These are phyloP conservation scores for Sebastes iracundus DNA, from an alignment of 2,797 vertebrate species.

Conservation along the genomic window DNA sequence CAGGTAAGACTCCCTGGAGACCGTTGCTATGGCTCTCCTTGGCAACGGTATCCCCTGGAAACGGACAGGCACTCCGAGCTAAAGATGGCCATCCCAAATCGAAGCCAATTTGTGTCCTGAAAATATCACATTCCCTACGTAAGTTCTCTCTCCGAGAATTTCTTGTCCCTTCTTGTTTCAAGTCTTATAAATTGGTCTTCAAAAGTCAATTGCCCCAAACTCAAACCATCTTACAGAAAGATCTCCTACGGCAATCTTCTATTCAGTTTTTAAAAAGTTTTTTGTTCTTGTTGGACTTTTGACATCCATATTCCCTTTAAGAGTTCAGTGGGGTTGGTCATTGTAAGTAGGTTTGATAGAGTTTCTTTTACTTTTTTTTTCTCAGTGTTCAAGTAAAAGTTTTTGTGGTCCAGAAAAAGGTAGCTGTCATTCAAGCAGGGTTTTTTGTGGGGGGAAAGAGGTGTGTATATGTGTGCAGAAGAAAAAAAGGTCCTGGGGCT, in stretches of 20 bases:
- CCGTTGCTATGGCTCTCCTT: conserved; percentile 88
- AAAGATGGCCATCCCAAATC: conserved; percentile 88
- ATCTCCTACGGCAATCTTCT: conserved; percentile 76
- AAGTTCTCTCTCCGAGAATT: conserved; percentile 79
- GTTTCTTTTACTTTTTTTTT: conserved; percentile 60
- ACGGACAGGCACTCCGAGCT: conserved; percentile 94
- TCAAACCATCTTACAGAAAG: conserved; percentile 65
- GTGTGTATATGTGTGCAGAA: conserved; percentile 74
- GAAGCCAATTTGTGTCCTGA: conserved; percentile 86
- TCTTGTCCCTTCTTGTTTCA: conserved; percentile 76
- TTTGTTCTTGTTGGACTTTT: conserved; percentile 73
- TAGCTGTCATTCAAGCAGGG: conserved; percentile 79
- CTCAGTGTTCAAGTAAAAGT: conserved; percentile 71
- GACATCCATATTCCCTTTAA: conserved; percentile 69
- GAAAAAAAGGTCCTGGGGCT: conserved; percentile 66
- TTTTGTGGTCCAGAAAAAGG: conserved; percentile 76
- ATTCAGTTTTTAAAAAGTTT: conserved; percentile 71
- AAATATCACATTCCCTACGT: conserved; percentile 81
- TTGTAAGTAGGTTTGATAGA: conserved; percentile 54
- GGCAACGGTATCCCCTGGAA: conserved; percentile 91
- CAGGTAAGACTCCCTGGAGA: conserved; percentile 94
- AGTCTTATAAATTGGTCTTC: conserved; percentile 83
- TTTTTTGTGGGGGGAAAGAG: conserved; percentile 64
- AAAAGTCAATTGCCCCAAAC: conserved; percentile 70
- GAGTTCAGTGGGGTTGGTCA: conserved; percentile 74